Base-by-base conservation (phyloP, 2,888 invertebrate genomes). In the Ypsolopha scabrella region DNA sequence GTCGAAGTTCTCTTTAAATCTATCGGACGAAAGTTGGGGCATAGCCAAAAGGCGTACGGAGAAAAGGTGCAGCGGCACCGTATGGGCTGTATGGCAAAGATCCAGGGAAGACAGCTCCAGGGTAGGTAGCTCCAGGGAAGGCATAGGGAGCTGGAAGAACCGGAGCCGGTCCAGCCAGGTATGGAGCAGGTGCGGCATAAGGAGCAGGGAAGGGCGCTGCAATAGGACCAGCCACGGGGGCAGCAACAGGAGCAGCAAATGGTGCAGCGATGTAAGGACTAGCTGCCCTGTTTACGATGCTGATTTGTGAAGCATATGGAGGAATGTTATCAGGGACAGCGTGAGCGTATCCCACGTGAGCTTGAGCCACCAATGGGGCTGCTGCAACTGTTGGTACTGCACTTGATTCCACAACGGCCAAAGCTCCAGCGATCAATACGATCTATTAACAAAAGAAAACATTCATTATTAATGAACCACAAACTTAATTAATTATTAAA, bases 311-410 rank as follows among this genome's bases (percentile, higher is more conserved):
- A 1, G 90, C 89, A 59, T 88, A 90, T 1, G 91, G 91, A 48
- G 89, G 87, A 44, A 90, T 79, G 58, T 90, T 90, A 57, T 90
- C 89, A 0, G 91, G 91, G 33, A 90, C 82, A 11, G 89, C 87
- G 60, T 83, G 87, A 52, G 77, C 80, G 58, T 90, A 90, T 11
- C 88, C 89, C 34, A 89, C 66, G 1, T 88, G 88, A 14, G 89
- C 85, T n/a, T 88, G 87, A 9, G 88, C 80, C 7, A 87, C 68
- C 2, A 90, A 59, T 0, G 82, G 81, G 10, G 86, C 79, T 14
- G 81, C 73, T 45, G 64, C 65, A 3, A 67, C 68, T 13, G 76
- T 71, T 48, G 75, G 70, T 24, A 60, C 54, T 48, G 61, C 77
- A 54, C 86, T 82, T 56, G 78, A 68, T 61, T 85, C 75, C 37